Evolutionary conservation across 2,113 vertebrate species (phyloP).

Genomic region (Plotosus lineatus): DNA sequence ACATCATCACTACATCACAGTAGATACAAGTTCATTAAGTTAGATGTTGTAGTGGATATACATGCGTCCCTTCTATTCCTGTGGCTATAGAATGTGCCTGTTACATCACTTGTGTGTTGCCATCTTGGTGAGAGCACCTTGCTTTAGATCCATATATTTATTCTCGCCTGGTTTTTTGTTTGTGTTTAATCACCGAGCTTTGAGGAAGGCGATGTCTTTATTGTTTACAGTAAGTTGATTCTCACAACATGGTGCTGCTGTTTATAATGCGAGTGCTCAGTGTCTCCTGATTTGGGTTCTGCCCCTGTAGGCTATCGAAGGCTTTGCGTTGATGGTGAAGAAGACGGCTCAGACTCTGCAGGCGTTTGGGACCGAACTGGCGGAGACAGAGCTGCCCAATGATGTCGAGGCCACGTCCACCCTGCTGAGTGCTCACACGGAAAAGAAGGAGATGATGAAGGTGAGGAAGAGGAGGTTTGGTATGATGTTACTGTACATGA

Average conservation of each 20-base stretch:
- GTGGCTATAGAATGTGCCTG: too few relatives aligned
- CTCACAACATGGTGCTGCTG: background rate
- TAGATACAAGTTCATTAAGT: too few relatives aligned
- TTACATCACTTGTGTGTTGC: too few relatives aligned
- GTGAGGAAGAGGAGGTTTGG: slow-evolving; percentile 59
- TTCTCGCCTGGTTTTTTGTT: too few relatives aligned
- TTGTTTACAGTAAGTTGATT: background rate
- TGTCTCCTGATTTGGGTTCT: background rate
- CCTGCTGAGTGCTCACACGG: slow-evolving; percentile 82
- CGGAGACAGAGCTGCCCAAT: slow-evolving; percentile 92
- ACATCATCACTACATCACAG: too few relatives aligned
- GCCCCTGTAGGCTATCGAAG: slow-evolving; percentile 87
- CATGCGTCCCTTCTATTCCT: too few relatives aligned
- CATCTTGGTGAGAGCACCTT: too few relatives aligned
- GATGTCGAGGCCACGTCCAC: slow-evolving; percentile 83
- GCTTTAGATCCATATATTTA: too few relatives aligned
- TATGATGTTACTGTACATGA: too few relatives aligned
- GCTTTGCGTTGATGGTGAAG: slow-evolving; percentile 94
- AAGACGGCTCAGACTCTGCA: slow-evolving; percentile 91
- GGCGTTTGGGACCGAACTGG: slow-evolving; percentile 90
- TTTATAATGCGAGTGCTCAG: background rate
- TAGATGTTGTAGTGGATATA: too few relatives aligned
- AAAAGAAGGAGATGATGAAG: slow-evolving; percentile 89
- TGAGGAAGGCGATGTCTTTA: background rate
- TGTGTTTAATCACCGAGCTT: background rate